Evolutionary conservation across 2,888 invertebrate species (phyloP).

Genomic region (Drosophila borealis): DNA sequence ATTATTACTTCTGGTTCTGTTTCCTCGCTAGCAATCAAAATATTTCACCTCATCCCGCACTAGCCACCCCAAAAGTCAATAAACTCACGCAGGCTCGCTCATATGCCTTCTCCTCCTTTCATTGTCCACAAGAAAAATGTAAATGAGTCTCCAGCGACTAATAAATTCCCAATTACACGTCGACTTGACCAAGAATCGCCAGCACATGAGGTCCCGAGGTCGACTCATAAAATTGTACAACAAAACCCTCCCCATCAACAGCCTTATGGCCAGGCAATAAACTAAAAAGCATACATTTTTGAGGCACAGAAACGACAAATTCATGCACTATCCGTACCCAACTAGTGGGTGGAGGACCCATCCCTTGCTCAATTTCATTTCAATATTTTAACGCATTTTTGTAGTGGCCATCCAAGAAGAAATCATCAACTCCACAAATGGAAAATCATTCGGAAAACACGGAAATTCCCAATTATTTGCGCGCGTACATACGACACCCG

Average conservation of each 20-base stretch:
- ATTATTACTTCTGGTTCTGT: conserved; percentile 63
- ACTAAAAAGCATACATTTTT: conserved; percentile 78
- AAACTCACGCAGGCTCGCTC: not conserved
- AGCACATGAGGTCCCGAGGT: conserved; percentile 47
- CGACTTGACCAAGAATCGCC: conserved; percentile 53
- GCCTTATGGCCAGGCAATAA: conserved; percentile 55
- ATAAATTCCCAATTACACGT: conserved; percentile 82
- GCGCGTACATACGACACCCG: conserved; percentile 7
- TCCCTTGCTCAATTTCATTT: conserved; percentile 12
- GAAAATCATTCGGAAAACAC: conserved; percentile 73
- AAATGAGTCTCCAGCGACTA: conserved; percentile 83
- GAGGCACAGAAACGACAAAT: conserved; percentile 60
- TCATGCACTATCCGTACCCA: conserved; percentile 31
- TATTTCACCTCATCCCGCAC: conserved; percentile 23
- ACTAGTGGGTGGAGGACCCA: conserved; percentile 14
- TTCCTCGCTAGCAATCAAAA: conserved; percentile 43
- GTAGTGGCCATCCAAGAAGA: conserved; percentile 27
- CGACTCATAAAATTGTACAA: conserved; percentile 61
- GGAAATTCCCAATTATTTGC: conserved; percentile 70
- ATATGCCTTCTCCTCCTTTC: conserved; percentile 21
- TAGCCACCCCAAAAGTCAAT: conserved; percentile 1
- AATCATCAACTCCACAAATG: conserved; percentile 38
- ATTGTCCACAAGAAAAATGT: conserved; percentile 55
- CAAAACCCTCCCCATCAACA: conserved; percentile 17
- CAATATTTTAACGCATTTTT: conserved; percentile 51